Conservation (phyloP, 2,888 invertebrate genomes). For the Eupithecia subumbrata region DNA sequence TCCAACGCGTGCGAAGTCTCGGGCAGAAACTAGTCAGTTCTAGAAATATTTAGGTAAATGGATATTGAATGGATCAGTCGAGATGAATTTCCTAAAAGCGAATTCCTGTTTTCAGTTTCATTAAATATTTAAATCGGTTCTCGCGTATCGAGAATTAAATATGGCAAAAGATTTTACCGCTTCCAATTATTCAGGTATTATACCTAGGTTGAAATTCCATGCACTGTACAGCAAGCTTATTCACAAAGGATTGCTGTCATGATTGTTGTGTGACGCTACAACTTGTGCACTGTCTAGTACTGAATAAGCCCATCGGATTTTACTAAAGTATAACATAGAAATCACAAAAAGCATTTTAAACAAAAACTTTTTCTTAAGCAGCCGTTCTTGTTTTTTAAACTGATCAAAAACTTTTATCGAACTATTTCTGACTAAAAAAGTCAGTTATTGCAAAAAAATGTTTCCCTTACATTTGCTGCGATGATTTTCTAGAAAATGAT, state of each 20-base stretch:
- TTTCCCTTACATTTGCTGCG: too few species aligned
- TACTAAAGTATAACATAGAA: too few species aligned
- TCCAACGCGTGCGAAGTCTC: background rate
- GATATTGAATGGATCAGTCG: too few species aligned
- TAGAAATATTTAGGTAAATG: background rate
- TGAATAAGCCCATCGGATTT: too few species aligned
- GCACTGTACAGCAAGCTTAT: background rate
- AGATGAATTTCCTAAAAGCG: slow-evolving; percentile 34
- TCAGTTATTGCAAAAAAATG: too few species aligned
- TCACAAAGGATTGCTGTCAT: background rate
- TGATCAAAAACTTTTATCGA: too few species aligned
- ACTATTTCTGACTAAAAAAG: too few species aligned
- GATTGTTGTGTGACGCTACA: background rate
- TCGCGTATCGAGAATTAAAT: background rate
- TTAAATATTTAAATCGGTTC: slow-evolving; percentile 36
- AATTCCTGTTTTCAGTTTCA: slow-evolving; percentile 34
- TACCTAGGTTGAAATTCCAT: background rate
- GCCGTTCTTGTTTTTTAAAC: too few species aligned
- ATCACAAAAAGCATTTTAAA: too few species aligned
- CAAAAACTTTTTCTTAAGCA: too few species aligned
- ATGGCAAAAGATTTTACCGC: background rate
- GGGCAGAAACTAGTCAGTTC: background rate
- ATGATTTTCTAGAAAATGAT: too few species aligned
- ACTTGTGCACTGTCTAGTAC: background rate
- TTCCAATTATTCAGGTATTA: slow-evolving; percentile 2